These are phyloP conservation scores for Catonia carolina DNA, from an alignment of 2,888 invertebrate species.

Conservation along the genomic window DNA sequence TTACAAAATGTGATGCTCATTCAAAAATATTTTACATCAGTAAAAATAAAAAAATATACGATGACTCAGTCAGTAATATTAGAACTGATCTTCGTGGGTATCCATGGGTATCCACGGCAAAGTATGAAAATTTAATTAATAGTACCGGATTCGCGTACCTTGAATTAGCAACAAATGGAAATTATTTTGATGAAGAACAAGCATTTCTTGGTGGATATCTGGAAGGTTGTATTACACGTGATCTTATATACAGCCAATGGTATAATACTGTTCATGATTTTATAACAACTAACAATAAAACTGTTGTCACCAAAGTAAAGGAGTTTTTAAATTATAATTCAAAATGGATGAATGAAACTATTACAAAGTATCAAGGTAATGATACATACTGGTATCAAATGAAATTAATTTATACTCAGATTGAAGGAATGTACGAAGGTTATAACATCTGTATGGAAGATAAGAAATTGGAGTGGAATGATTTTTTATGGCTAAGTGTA, in stretches of 20 bases:
- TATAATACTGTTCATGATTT: background rate
- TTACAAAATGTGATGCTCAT: too few species aligned
- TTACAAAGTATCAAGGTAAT: too few species aligned
- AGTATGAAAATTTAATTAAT: background rate
- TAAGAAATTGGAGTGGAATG: background rate
- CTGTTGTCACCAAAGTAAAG: too few species aligned
- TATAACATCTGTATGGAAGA: background rate
- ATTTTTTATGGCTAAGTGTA: background rate
- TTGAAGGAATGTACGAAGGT: background rate
- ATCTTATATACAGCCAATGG: slow-evolving; percentile 4
- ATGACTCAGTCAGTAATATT: too few species aligned
- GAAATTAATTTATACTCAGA: background rate
- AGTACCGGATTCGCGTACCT: background rate
- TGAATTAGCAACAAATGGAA: background rate
- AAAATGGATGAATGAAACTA: too few species aligned
- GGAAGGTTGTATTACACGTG: background rate
- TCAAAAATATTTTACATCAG: too few species aligned
- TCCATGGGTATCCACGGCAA: too few species aligned
- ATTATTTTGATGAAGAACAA: background rate
- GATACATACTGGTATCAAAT: slow-evolving; percentile 3
- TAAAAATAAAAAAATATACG: too few species aligned
- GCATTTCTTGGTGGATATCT: slow-evolving; percentile 1
- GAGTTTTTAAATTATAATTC: too few species aligned
- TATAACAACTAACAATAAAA: too few species aligned
- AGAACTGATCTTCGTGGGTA: too few species aligned